phyloP scores from a whole-genome alignment of 2,797 vertebrate species.

The Gobio occitaniae region DNA sequence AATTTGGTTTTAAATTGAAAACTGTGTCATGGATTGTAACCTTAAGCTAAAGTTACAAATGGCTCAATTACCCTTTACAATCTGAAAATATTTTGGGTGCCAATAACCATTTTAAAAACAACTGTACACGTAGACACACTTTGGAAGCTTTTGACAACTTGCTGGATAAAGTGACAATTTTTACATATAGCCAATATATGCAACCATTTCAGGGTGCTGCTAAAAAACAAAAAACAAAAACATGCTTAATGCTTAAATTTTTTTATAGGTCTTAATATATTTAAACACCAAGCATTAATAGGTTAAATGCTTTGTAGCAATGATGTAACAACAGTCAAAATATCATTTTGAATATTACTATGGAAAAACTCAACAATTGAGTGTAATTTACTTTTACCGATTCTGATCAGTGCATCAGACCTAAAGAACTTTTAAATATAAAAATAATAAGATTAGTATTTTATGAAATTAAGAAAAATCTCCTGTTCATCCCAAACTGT shows the following conservation, averaged over 20 bases:
- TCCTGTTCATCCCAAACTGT: not conserved
- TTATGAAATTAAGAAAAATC: not conserved
- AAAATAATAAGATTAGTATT: not conserved
- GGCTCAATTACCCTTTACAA: not conserved
- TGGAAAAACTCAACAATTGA: not conserved
- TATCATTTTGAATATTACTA: not conserved
- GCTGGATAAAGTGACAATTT: too few species aligned
- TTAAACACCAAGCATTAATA: not conserved
- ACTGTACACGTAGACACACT: not conserved
- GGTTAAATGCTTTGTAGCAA: not conserved
- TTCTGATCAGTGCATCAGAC: not conserved
- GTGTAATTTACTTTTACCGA: not conserved
- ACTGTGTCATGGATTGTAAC: not conserved
- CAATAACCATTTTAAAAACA: not conserved
- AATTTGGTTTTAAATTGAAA: not conserved
- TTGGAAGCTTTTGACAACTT: not conserved
- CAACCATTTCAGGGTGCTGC: not conserved
- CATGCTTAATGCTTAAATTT: not conserved
- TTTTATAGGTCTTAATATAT: not conserved
- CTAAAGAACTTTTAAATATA: not conserved
- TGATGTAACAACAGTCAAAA: constrained; percentile 9
- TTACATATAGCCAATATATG: not conserved
- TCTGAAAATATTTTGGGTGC: not conserved
- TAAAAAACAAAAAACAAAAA: not conserved
- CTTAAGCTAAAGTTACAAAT: not conserved